phyloP scores from a whole-genome alignment of 2,113 vertebrate species.

The Planiliza haematocheilus region DNA sequence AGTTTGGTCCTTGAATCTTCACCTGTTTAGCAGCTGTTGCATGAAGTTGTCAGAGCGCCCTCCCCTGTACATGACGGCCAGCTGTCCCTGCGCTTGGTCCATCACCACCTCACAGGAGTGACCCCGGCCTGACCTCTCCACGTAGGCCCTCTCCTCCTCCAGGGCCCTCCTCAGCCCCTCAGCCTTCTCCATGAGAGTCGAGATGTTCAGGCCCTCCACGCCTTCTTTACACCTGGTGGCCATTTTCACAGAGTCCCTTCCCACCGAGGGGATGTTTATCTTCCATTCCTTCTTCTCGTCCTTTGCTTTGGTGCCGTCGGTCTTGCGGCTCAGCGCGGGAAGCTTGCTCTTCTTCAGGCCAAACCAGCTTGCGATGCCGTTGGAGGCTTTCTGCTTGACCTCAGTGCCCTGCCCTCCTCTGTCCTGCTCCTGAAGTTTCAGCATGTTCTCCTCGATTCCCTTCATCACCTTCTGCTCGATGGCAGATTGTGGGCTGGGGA shows the following conservation, averaged over 20 bases:
- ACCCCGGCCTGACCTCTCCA: conserved; percentile 87
- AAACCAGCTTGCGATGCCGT: conserved; percentile 95
- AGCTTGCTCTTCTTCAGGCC: conserved; percentile 94
- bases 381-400: conserved; percentile 91
- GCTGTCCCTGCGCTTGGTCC: conserved; percentile 87
- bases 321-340: conserved; percentile 90
- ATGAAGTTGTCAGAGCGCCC: conserved; percentile 94
- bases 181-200: conserved; percentile 95
- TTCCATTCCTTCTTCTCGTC: conserved; percentile 86
- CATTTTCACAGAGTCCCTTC: conserved; percentile 83
- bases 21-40: conserved; percentile 97
- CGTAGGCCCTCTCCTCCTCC: conserved; percentile 93
- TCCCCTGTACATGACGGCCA: conserved; percentile 91
- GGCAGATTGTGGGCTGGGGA: conserved; percentile 83
- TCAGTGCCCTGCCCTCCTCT: conserved; percentile 78
- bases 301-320: conserved; percentile 84
- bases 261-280: conserved; percentile 81
- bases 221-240: conserved; percentile 87
- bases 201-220: conserved; percentile 93
- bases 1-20: conserved; percentile 46
- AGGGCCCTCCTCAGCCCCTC: conserved; percentile 93
- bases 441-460: conserved; percentile 95
- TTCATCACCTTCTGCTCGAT: conserved; percentile 99
- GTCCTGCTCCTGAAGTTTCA: conserved; percentile 92
- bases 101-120: conserved; percentile 84